Base-by-base conservation (phyloP, 2,888 invertebrate species). In the Hofmannophila pseudospretella region DNA sequence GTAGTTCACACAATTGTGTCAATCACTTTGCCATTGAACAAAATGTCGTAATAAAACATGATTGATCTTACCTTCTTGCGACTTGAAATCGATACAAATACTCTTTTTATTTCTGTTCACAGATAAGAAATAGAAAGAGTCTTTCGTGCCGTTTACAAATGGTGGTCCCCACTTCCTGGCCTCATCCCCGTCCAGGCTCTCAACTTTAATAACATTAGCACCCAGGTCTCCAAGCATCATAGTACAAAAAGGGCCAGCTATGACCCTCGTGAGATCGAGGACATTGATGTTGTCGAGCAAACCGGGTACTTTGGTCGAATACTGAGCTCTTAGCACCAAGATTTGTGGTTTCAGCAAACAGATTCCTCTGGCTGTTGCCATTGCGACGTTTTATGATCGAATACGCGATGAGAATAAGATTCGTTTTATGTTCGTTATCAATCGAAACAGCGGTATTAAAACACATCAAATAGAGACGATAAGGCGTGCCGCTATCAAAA, bases 61-160 rank as follows among this genome's bases (percentile, higher is more conserved):
- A n/a, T n/a, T n/a, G n/a, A n/a, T n/a, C 75, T 70, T 69, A 45
- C 96, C 95, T 60, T 89, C 82, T 10, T 84, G 67, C 2, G 88
- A 85, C 67, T 96, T 96, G 22, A 98, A 79, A 77, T 99, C 92
- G 34, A 99, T 84, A 58, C 95, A 95, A 19, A 97, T 84, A 73
- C 98, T 98, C 72, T 94, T 94, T 77, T 99, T 99, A 67, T 98
- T 99, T 41, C 98, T 91, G 79, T 99, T 99, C 3, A 95, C 88
- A n/a, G 94, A 88, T 12, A 94, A 69, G 67, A 95, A 98, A 64
- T 99, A 98, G 36, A 93, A 91, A 0, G 95, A 87, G 55, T 94
- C 93, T 1, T 89, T 88, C 29, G 87, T 85, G 13, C 89, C 82
- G 4, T 91, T 52, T 1, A 92, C 65, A 64, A 94, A 97, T 0